These are phyloP conservation scores for Eumaeus atala DNA, from an alignment of 1,140 invertebrate genomes.

Conservation along the genomic window DNA sequence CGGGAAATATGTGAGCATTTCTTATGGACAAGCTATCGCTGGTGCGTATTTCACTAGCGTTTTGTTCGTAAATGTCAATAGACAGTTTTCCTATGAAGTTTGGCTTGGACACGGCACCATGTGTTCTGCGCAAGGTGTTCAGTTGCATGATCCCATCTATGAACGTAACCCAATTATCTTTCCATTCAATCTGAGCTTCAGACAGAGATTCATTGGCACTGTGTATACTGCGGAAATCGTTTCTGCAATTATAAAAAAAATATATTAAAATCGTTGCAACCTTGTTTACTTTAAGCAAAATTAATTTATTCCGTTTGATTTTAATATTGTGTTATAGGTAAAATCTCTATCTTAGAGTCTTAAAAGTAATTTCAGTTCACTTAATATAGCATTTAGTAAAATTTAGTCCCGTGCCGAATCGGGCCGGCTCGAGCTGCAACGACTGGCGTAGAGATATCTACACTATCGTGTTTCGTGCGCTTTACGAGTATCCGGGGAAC, in stretches of 20 bases:
- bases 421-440: no score
- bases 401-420: no score
- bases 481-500: no score
- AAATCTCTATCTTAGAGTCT: not conserved
- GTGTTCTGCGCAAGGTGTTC: constrained; percentile 21
- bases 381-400: no score
- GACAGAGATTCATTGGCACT: constrained; percentile 27
- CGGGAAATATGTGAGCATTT: not conserved
- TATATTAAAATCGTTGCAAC: not conserved
- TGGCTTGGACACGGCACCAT: constrained; percentile 25
- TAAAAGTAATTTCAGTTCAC: no score
- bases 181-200: constrained; percentile 31
- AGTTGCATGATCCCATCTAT: constrained; percentile 39
- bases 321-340: not conserved
- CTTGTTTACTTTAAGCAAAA: no score
- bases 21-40: constrained; percentile 15
- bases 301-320: no score
- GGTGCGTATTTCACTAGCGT: not conserved
- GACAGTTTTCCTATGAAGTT: constrained; percentile 28
- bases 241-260: no score
- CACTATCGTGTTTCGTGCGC: no score
- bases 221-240: constrained; percentile 32
- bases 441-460: no score
- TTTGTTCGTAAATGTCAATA: constrained; percentile 27
- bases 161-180: constrained; percentile 37